A percentile compares a stretch with the other conserved stretches of the same genome.
Conservation (phyloP, 2,113 vertebrate genomes). For the Gallinago paraguaiae region DNA sequence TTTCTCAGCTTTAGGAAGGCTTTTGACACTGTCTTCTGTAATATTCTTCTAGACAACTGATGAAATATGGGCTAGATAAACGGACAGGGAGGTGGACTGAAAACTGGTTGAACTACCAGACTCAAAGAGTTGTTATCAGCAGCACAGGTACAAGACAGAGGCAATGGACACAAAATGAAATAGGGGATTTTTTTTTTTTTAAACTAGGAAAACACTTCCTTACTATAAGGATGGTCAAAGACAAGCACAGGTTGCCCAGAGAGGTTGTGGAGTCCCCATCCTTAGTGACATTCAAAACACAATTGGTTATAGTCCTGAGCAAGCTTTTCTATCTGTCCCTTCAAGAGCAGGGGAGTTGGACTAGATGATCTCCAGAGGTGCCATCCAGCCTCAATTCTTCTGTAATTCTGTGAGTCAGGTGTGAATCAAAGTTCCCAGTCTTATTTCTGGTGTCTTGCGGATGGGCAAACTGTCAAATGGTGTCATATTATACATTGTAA, state of each 20-base stretch:
- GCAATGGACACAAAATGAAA: background rate
- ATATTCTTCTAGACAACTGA: background rate
- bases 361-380: background rate
- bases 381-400: background rate
- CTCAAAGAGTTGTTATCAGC: background rate
- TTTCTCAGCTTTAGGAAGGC: background rate
- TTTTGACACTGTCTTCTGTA: background rate
- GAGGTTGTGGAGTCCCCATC: background rate
- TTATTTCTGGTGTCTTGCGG: background rate
- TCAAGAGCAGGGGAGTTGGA: background rate
- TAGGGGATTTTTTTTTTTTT: background rate
- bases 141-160: background rate
- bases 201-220: background rate
- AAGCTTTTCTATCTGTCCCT: background rate
- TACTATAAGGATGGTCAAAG: background rate
- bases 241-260: background rate
- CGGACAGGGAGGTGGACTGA: background rate
- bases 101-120: background rate
- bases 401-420: background rate
- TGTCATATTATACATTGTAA: background rate
- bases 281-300: background rate
- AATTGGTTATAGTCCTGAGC: background rate
- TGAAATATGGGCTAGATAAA: background rate
- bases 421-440: background rate
- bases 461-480: background rate